phyloP scores from a whole-genome alignment of 2,113 vertebrate genomes.

The Brachyhypopomus gauderio region DNA sequence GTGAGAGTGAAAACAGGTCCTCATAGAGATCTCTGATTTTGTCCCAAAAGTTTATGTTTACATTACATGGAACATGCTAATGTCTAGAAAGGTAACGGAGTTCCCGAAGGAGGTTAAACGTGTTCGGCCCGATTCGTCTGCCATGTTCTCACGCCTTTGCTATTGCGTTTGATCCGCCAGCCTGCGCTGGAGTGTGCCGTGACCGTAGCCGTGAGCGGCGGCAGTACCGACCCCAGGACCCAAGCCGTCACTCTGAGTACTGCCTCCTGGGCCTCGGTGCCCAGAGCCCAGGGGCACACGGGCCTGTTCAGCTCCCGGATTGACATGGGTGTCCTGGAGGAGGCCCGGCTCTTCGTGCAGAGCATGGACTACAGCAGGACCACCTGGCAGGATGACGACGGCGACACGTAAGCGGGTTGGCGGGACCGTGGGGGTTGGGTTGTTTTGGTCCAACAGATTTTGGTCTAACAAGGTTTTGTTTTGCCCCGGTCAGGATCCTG shows the following conservation, averaged over 20 bases:
- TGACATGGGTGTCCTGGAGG: conserved; percentile 69
- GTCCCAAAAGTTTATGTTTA: no score
- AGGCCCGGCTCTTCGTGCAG: conserved; percentile 75
- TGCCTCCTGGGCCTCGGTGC: conserved; percentile 56
- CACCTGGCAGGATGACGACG: conserved; percentile 84
- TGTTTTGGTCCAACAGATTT: neutral
- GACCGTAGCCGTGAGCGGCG: conserved; percentile 34
- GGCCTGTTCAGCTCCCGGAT: conserved; percentile 46
- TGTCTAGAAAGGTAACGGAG: no score
- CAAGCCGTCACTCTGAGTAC: conserved; percentile 33
- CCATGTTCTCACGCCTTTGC: neutral
- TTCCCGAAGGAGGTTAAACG: neutral
- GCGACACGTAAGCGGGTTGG: conserved; percentile 80
- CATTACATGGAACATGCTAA: no score
- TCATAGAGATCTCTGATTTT: no score
- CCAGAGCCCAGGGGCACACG: conserved; percentile 44
- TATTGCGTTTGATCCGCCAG: conserved; percentile 13
- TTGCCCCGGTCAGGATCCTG: conserved; percentile 74
- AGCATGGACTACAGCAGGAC: conserved; percentile 76
- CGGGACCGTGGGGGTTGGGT: neutral
- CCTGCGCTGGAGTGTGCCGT: conserved; percentile 49
- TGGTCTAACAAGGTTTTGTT: no score
- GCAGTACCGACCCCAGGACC: conserved; percentile 14
- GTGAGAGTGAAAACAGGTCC: no score
- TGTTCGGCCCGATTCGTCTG: neutral